Evolutionary conservation across 2,797 vertebrate species (phyloP), one percentile per base, ranked within the genome.

Genomic region (Gorsachius magnificus): DNA sequence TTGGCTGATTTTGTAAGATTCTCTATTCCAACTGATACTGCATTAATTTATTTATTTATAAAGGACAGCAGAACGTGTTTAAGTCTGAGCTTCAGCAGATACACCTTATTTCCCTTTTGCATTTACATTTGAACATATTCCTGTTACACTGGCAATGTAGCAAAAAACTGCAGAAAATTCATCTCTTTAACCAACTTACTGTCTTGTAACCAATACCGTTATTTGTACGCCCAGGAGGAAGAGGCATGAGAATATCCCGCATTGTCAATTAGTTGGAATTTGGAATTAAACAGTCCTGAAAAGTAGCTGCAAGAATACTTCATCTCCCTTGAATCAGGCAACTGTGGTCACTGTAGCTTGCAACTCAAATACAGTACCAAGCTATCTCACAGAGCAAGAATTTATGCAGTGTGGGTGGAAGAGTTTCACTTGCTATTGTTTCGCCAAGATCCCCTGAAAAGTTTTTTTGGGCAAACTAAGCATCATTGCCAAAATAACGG

Each of bases 31-130:
- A 53, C 7, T 22, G 10, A 28, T 63, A 31, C 1, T 45, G 8
- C 7, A 70, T 29, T 48, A 57, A 16, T 53, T 38, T 84, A 71
- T 90, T 79, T 82, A 57, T 57, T 57, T 57, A 11, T 68, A 83
- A 93, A 43, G 43, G 36, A 63, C 45, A 96, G 66, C 33, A 93
- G 48, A 94, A 92, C 16, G 9, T 83, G 17, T 70, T 78, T 65
- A 91, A 87, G 74, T 58, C 53, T 89, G 54, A 95, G 74, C 35
- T 93, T 95, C 35, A 53, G 79, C 75, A 91, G 16, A 45, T 83
- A n/a, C 4, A 75, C 38, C 19, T 87, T 51, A 41, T 71, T 88
- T 66, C 46, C 68, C 91, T 86, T 87, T 80, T 36, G 82, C 69
- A 38, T 22, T 90, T 70, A 51, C 65, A 76, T 45, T 89, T 58